Conservation (phyloP, 2,888 invertebrate genomes). For the Oegoconia quadripuncta region DNA sequence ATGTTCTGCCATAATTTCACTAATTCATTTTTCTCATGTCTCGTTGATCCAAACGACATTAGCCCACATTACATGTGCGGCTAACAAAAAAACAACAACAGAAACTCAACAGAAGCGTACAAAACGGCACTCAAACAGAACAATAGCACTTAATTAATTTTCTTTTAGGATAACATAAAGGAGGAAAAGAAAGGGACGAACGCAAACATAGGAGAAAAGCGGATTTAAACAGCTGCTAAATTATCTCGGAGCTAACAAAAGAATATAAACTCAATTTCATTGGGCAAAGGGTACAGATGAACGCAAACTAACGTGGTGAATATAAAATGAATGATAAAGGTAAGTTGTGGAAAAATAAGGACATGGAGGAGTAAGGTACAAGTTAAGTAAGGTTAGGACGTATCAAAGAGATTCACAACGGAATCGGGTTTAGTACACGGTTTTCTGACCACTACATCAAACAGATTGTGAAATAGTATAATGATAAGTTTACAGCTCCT, state of each 20-base stretch:
- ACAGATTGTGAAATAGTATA: too few species aligned
- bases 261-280: conserved; percentile 23
- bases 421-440: too few species aligned
- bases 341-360: too few species aligned
- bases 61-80: conserved; percentile 19
- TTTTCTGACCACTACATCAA: too few species aligned
- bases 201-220: conserved; percentile 51
- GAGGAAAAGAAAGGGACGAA: conserved; percentile 46
- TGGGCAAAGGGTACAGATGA: too few species aligned
- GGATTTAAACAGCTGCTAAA: conserved; percentile 50
- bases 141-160: conserved; percentile 70
- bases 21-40: not conserved
- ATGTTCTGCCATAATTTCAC: not conserved
- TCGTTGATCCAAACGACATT: conserved; percentile 10
- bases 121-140: conserved; percentile 50
- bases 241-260: conserved; percentile 27
- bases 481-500: not conserved
- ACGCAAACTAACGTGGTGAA: too few species aligned
- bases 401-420: too few species aligned
- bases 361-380: too few species aligned
- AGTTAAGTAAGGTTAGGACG: too few species aligned
- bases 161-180: conserved; percentile 58
- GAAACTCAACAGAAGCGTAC: conserved; percentile 39
- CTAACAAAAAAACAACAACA: conserved; percentile 16
- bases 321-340: too few species aligned